Conservation (phyloP, 2,888 invertebrate genomes). For the Lasioglossum figueresi region DNA sequence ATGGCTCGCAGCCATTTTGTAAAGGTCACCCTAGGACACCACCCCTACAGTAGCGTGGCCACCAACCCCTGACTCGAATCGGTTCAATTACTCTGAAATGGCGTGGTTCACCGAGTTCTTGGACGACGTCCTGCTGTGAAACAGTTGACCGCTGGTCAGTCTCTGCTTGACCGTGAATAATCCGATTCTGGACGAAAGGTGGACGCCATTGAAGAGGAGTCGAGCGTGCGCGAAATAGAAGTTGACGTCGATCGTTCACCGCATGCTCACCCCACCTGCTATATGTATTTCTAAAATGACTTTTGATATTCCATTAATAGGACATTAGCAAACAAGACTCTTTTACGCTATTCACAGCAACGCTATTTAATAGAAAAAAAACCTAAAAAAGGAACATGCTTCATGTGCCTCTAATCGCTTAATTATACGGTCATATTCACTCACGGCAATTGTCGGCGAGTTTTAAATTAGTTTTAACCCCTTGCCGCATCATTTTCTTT, state of each 20-base stretch:
- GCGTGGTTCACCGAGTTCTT: slow-evolving; percentile 67
- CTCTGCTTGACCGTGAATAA: slow-evolving; percentile 81
- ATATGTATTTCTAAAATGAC: not conserved
- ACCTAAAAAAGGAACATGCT: too few relatives aligned
- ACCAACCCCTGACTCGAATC: slow-evolving; percentile 53
- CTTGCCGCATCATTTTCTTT: too few relatives aligned
- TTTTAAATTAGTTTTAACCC: too few relatives aligned
- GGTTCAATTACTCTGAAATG: slow-evolving; percentile 75
- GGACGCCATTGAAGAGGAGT: slow-evolving; percentile 49
- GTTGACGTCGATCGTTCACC: slow-evolving; percentile 51
- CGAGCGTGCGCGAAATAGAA: slow-evolving; percentile 64
- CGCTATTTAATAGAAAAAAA: too few relatives aligned
- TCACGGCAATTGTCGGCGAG: too few relatives aligned
- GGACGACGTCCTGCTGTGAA: slow-evolving; percentile 76
- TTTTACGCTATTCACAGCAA: not conserved
- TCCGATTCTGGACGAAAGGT: slow-evolving; percentile 69
- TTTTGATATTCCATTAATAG: not conserved
- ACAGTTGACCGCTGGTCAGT: slow-evolving; percentile 82
- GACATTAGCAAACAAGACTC: not conserved
- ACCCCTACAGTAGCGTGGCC: slow-evolving; percentile 66
- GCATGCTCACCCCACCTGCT: slow-evolving; percentile 37
- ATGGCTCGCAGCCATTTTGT: slow-evolving; percentile 80
- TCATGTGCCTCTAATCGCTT: too few relatives aligned
- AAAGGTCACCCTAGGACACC: slow-evolving; percentile 69
- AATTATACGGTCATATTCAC: too few relatives aligned